phyloP scores from a whole-genome alignment of 2,113 vertebrate genomes.

The Eretmochelys imbricata region DNA sequence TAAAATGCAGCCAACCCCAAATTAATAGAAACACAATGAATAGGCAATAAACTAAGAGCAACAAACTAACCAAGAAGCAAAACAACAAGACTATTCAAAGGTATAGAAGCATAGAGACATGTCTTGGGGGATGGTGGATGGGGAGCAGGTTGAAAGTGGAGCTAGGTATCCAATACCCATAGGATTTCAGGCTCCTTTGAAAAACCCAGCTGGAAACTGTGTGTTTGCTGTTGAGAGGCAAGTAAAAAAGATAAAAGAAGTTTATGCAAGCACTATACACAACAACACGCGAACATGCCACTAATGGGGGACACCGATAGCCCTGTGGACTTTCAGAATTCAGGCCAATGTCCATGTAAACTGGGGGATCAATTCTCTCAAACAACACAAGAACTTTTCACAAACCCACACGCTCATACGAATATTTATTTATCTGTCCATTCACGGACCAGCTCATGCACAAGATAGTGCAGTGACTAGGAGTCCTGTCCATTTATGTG shows the following conservation, averaged over 20 bases:
- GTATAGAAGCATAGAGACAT: background rate
- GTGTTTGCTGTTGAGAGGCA: background rate
- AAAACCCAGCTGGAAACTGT: background rate
- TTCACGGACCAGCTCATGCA: background rate
- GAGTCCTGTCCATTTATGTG: background rate
- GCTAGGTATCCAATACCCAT: background rate
- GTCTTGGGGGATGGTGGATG: background rate
- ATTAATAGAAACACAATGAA: background rate
- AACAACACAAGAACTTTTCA: background rate
- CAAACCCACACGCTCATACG: background rate
- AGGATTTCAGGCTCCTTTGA: background rate
- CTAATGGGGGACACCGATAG: accelerated
- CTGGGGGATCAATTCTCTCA: background rate
- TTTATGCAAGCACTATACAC: background rate
- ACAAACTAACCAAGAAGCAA: background rate
- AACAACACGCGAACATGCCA: background rate
- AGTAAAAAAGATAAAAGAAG: background rate
- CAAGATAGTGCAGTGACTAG: background rate
- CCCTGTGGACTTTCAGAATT: background rate
- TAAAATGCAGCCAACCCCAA: slow-evolving; percentile 12
- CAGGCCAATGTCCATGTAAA: background rate
- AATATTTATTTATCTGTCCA: too few relatives aligned
- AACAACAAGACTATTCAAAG: background rate
- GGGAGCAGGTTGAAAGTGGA: background rate
- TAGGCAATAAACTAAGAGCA: background rate